Evolutionary conservation across 2,113 vertebrate species (phyloP), one percentile per base, ranked within the genome.

Genomic region (Illadopsis cleaveri): DNA sequence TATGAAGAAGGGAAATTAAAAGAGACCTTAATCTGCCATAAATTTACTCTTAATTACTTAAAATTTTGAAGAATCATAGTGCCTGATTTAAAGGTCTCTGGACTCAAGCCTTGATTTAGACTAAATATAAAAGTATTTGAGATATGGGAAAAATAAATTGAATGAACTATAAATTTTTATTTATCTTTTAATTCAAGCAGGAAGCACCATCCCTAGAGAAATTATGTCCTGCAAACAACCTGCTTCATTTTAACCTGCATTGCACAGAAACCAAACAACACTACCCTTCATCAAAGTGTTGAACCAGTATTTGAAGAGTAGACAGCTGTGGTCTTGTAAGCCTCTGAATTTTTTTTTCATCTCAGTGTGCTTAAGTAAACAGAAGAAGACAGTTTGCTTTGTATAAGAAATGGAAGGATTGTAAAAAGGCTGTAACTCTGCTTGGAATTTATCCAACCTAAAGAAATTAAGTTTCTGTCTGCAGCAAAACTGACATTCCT

Each of bases 221-320:
- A 94, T 96, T 73, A 66, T 56, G 82, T 94, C 94, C 86, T 90
- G 53, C 45, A 93, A 95, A 87, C 28, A 91, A 28, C 33, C 38
- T 91, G 44, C 82, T 94, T 97, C 38, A 83, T 96, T 97, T 92
- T 96, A 97, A 94, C 93, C 76, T 89, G 68, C 58, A 91, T 44
- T 92, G 78, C 62, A 94, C 37, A 86, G 72, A 96, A 93, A 96
- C 60, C 64, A 97, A 98, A 96, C 82, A 95, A 8, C 20, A 70
- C 53, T 83, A 65, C 9, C 54, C 35, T 78, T 96, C 78, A 93
- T 78, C 56, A 86, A 95, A 93, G 28, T 7, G 89, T 87, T 91
- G 72, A 89, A 86, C 33, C 23, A 40, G 48, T 90, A 65, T 97
- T 96, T 97, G 85, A 96, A 96, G 79, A 96, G 48, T 42, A 70